Conservation (phyloP, 2,113 vertebrate species). For the Ptychochromis oligacanthus region DNA sequence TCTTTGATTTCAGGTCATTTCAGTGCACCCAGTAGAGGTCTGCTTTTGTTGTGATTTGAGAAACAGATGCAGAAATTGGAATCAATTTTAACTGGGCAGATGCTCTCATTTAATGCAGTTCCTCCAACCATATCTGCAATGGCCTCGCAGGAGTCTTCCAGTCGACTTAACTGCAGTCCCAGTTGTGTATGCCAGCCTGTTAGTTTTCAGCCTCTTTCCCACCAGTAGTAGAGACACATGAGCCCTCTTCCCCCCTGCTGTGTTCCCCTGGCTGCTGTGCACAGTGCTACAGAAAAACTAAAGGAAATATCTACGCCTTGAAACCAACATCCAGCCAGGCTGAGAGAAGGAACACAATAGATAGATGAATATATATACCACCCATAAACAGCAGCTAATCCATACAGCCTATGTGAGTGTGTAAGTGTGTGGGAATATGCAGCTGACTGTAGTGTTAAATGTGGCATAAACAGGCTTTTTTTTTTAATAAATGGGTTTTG, state of each 20-base stretch:
- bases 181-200: conserved; percentile 54
- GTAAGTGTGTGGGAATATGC: background rate
- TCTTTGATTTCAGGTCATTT: conserved; percentile 26
- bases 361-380: conserved; percentile 39
- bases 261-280: conserved; percentile 32
- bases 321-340: conserved; percentile 40
- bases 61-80: conserved; percentile 39
- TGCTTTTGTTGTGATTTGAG: conserved; percentile 6
- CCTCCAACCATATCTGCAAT: conserved; percentile 43
- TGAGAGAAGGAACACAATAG: conserved; percentile 34
- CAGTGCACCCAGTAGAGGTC: background rate
- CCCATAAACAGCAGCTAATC: conserved; percentile 48
- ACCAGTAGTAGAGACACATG: conserved; percentile 55
- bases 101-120: conserved; percentile 47
- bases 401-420: conserved; percentile 16
- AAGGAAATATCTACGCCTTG: conserved; percentile 48
- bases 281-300: conserved; percentile 42
- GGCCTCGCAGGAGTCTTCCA: conserved; percentile 63
- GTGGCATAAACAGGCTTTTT: conserved; percentile 23
- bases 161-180: conserved; percentile 66
- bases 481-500: conserved; percentile 20
- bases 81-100: conserved; percentile 43
- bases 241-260: conserved; percentile 44
- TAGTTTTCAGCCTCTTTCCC: conserved; percentile 53
- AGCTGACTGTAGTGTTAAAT: conserved; percentile 26